These are phyloP conservation scores for Misgurnus mizolepis DNA, from an alignment of 2,113 vertebrate genomes.

Conservation along the genomic window DNA sequence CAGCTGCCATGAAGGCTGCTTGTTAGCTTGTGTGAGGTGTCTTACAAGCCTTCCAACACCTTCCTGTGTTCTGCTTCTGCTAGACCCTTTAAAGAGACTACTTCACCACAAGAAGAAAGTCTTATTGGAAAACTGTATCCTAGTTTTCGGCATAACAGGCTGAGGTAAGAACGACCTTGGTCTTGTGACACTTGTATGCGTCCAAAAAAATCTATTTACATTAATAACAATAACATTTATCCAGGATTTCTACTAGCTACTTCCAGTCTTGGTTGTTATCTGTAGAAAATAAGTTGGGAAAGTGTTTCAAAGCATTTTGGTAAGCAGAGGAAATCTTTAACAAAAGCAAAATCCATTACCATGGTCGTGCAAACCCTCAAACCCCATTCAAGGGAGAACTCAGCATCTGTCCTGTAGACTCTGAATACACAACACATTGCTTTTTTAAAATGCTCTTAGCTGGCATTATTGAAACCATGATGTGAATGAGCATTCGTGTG, in stretches of 20 bases:
- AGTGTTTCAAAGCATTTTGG: neutral
- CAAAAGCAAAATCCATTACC: neutral
- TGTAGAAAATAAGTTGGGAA: too few species aligned
- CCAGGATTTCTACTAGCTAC: too few species aligned
- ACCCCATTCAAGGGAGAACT: neutral
- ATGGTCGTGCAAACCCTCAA: neutral
- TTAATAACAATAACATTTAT: too few species aligned
- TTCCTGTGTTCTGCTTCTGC: neutral
- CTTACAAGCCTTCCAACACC: constrained; percentile 1
- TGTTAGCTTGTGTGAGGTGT: constrained; percentile 1
- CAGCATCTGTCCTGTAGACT: neutral
- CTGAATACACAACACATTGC: constrained; percentile 16
- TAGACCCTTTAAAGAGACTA: neutral
- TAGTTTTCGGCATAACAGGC: too few species aligned
- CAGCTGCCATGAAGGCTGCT: neutral
- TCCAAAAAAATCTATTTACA: too few species aligned
- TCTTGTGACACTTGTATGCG: too few species aligned
- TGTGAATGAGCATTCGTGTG: neutral
- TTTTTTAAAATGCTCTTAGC: neutral
- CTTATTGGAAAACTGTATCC: too few species aligned
- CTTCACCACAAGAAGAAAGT: too few species aligned
- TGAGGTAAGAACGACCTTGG: too few species aligned
- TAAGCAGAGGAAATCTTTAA: neutral
- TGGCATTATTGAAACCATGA: constrained; percentile 1
- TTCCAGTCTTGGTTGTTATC: too few species aligned